These are phyloP conservation scores for Pristionchus maxplancki DNA, from an alignment of 2,888 invertebrate genomes.

Conservation along the genomic window DNA sequence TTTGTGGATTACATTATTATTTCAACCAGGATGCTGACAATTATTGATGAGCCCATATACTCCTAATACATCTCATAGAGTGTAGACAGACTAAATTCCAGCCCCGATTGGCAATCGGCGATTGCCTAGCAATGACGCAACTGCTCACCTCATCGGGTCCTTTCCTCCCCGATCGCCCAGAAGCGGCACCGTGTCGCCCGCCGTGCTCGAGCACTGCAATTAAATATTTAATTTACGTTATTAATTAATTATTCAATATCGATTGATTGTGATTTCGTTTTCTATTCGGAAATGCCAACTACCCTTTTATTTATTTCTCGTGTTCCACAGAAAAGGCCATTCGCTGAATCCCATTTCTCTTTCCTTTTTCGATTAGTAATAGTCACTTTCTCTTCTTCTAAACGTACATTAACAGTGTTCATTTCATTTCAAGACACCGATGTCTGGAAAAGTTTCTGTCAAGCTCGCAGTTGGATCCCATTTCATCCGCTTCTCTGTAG, in stretches of 20 bases:
- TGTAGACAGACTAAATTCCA: too few relatives aligned
- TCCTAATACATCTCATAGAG: too few relatives aligned
- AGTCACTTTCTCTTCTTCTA: neutral
- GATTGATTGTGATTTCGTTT: neutral
- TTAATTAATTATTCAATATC: neutral
- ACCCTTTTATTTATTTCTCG: neutral
- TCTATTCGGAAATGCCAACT: neutral
- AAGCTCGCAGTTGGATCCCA: neutral
- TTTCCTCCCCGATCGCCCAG: conserved; percentile 1
- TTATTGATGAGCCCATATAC: too few relatives aligned
- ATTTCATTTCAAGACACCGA: neutral
- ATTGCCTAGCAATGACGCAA: neutral
- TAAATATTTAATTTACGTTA: neutral
- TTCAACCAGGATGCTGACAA: too few relatives aligned
- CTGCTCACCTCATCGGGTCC: conserved; percentile 25
- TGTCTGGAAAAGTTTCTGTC: neutral
- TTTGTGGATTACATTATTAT: too few relatives aligned
- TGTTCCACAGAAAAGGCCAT: neutral
- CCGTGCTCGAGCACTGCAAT: neutral
- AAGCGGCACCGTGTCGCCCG: conserved; percentile 29
- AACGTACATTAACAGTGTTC: neutral
- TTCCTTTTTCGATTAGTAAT: neutral
- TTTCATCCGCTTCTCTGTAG: too few relatives aligned
- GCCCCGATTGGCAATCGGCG: too few relatives aligned
- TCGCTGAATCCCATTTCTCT: neutral